A percentile compares a stretch with the other conserved stretches of the same genome.
Conservation (phyloP, 2,113 vertebrate species). For the Candoia aspera region DNA sequence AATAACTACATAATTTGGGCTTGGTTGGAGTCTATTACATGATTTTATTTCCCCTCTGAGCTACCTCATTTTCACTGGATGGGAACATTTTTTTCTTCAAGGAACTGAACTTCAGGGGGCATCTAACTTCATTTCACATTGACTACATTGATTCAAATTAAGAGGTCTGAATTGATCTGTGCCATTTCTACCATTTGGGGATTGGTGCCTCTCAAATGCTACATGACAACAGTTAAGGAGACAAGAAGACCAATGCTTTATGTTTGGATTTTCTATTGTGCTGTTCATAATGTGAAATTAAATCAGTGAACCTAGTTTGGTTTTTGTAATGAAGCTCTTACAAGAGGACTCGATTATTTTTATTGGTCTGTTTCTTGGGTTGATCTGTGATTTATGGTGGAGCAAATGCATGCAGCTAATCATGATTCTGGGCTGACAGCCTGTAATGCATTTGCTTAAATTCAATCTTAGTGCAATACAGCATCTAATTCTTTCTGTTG, state of each 20-base stretch:
- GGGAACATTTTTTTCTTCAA: slow-evolving; percentile 2
- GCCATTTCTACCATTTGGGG: neutral
- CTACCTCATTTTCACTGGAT: neutral
- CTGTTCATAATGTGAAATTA: neutral
- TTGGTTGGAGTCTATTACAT: neutral
- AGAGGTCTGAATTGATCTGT: neutral
- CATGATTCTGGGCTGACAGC: neutral
- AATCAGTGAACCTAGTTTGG: neutral
- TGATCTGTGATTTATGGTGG: neutral
- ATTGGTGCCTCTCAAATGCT: slow-evolving; percentile 12
- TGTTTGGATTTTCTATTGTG: neutral
- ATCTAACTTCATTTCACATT: neutral
- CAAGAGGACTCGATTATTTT: neutral
- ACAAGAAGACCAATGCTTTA: neutral
- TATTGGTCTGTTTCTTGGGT: neutral
- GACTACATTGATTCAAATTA: neutral
- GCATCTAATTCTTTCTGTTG: neutral
- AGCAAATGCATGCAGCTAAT: neutral
- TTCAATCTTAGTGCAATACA: neutral
- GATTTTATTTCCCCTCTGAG: neutral
- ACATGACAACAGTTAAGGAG: neutral
- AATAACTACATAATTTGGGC: neutral
- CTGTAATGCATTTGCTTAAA: neutral
- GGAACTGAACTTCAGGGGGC: neutral
- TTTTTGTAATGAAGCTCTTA: neutral